A percentile compares a stretch with the other conserved stretches of the same genome.
Conservation (phyloP, 2,113 vertebrate genomes). For the Nicator chloris region DNA sequence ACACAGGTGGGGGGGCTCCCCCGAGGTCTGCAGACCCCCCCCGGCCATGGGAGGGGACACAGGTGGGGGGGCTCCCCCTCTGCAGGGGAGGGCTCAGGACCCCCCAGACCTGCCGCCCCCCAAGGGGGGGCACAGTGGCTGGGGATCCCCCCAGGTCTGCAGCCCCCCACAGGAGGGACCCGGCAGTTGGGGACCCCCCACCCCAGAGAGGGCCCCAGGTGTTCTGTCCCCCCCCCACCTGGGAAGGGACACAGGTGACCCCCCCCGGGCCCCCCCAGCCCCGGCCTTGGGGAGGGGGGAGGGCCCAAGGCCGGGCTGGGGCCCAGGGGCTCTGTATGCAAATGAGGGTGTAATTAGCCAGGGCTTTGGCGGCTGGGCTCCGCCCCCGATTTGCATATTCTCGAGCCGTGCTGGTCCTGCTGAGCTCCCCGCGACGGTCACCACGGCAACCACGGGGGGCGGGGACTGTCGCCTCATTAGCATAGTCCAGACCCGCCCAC, state of each 20-base stretch:
- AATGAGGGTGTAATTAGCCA: not conserved
- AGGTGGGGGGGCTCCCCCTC: not conserved
- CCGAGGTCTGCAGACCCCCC: no score
- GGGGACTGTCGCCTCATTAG: not conserved
- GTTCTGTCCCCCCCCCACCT: no score
- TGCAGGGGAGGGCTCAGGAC: not conserved
- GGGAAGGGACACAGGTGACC: not conserved
- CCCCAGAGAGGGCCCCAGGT: no score
- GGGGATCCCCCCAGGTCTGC: not conserved
- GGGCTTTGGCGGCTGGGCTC: not conserved
- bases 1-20: not conserved
- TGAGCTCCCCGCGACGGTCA: not conserved
- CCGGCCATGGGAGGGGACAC: no score
- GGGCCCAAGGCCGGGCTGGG: not conserved
- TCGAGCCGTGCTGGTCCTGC: no score
- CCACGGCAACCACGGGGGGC: not conserved
- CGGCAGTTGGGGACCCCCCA: no score
- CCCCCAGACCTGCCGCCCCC: not conserved
- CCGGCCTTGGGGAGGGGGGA: not conserved
- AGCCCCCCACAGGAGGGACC: not conserved
- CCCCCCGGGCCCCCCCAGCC: no score
- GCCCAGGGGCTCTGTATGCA: not conserved
- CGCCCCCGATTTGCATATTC: not conserved
- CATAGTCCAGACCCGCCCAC: not conserved
- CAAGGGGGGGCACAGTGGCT: accelerated